Base-by-base conservation (phyloP, 2,113 vertebrate species). In the Phodopus roborovskii region DNA sequence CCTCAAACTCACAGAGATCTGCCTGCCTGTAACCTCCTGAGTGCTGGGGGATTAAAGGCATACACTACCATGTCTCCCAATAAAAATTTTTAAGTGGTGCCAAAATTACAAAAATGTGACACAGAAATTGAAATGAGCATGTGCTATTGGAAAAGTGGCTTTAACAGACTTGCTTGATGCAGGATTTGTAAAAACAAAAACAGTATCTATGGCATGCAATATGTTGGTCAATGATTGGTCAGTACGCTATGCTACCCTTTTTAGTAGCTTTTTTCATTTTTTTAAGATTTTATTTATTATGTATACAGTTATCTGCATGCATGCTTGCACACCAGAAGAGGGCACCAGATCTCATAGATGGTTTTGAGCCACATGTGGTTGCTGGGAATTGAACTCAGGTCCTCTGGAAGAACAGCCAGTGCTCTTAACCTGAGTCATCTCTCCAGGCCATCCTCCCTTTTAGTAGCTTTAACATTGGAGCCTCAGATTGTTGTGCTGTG, bases 401-500 rank as follows among this genome's bases (percentile, higher is more conserved):
- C 45, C 45, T 45, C 45, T 45, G 45, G 45, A 45, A 45, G 45
- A 45, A 45, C 45, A 45, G 45, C 45, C 45, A 45, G 45, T 45
- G 45, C 45, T 45, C 45, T 45, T 45, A 45, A 45, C 45, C 45
- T 4, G 45, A 45, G 45, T 45, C 45, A 45, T 45, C 45, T 45
- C 45, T 45, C 45, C 6, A 6, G 45, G 3, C 45, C 45, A 3
- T 11, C 50, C 50, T 36, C 30, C 7, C 22, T 7, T 56, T 64
- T 12, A 48, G 30, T 53, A 42, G 16, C 78, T 79, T 64, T n/a
- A 13, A 2, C 42, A 6, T 24, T 13, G 12, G 8, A 10, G 36
- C 9, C 42, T 82, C 22, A 10, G 68, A 9, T 3, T 10, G 28
- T 3, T 9, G 30, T n/a, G 28, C 53, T 4, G 0, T 0, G 1